Percentiles rank a stretch among this genome's conserved stretches.
phyloP scores from a whole-genome alignment of 2,888 invertebrate genomes.

The Athripsodes cinereus region DNA sequence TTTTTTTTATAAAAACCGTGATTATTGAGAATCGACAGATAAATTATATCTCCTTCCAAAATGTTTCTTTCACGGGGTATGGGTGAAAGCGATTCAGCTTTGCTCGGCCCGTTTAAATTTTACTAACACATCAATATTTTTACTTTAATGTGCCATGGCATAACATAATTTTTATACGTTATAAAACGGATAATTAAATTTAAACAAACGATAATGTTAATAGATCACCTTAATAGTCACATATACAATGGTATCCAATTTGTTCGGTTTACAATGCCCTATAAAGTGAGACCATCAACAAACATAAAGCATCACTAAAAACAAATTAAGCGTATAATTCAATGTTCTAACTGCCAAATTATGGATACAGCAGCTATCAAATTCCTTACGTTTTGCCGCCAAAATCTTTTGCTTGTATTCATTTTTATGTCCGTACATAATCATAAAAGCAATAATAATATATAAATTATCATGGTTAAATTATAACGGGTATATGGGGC shows the following conservation, averaged over 20 bases:
- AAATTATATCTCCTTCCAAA: no score
- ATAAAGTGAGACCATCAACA: not conserved
- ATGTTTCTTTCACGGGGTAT: no score
- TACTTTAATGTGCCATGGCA: no score
- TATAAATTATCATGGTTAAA: slow-evolving; percentile 1
- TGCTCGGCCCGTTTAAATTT: no score
- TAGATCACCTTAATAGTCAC: not conserved
- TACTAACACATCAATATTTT: no score
- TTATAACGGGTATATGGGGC: no score
- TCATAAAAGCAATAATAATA: slow-evolving; percentile 11
- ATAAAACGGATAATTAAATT: not conserved
- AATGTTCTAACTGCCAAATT: slow-evolving; percentile 2
- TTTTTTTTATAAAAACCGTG: no score
- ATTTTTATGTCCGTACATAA: slow-evolving; percentile 8
- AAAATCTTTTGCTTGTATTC: slow-evolving; percentile 4
- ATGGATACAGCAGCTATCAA: not conserved
- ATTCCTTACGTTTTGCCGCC: not conserved
- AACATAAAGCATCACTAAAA: slow-evolving; percentile 1
- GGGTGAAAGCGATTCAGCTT: no score
- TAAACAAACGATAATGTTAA: not conserved
- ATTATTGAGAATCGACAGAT: no score
- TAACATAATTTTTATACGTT: no score
- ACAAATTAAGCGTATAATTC: slow-evolving; percentile 2
- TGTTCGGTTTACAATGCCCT: not conserved
- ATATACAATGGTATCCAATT: not conserved